These are phyloP conservation scores for Steinernema scapterisci DNA, from an alignment of 2,888 invertebrate species.

Conservation along the genomic window DNA sequence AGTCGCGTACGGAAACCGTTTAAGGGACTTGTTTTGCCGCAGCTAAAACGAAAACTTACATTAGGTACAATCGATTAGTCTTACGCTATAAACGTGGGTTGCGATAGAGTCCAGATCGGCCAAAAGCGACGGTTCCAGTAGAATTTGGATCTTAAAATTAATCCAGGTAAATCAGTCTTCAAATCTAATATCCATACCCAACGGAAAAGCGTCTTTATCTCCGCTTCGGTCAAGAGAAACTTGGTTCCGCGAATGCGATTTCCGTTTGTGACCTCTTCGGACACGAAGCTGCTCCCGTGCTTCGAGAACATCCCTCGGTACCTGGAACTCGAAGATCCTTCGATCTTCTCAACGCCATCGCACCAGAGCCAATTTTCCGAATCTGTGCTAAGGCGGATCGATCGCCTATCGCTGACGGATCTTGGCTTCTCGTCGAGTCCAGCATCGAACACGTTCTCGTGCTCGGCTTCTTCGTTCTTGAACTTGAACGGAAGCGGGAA, in stretches of 20 bases:
- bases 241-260: not conserved
- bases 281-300: conserved; percentile 55
- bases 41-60: conserved; percentile 35
- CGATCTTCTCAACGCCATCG: conserved; percentile 34
- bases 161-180: too few relatives aligned
- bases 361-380: conserved; percentile 54
- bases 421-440: not conserved
- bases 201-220: not conserved
- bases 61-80: not conserved
- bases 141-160: conserved; percentile 49
- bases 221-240: not conserved
- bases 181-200: not conserved
- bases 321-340: not conserved
- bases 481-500: conserved; percentile 77
- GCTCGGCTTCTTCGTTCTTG: conserved; percentile 24
- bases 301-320: conserved; percentile 42
- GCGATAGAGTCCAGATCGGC: conserved; percentile 24
- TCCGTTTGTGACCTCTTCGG: not conserved
- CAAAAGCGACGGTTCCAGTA: conserved; percentile 48
- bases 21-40: not conserved
- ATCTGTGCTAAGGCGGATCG: conserved; percentile 48
- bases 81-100: conserved; percentile 34
- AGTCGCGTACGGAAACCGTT: conserved; percentile 85
- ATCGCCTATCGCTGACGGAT: not conserved
- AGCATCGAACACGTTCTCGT: conserved; percentile 1